Evolutionary conservation across 2,113 vertebrate species (phyloP), one percentile per base, ranked within the genome.

Genomic region (Eclectus roratus): DNA sequence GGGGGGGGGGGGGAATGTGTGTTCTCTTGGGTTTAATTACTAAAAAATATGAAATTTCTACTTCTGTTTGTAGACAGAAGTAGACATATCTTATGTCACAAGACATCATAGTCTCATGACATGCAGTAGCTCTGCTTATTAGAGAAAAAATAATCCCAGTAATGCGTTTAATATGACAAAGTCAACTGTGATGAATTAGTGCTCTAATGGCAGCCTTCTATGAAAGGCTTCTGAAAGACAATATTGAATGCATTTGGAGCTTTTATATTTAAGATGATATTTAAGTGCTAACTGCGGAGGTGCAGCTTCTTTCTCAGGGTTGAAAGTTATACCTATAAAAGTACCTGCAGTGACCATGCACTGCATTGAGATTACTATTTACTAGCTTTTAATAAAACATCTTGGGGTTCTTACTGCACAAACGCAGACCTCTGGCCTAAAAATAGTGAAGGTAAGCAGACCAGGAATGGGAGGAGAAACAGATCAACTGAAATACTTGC

Each of bases 401-500:
- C 31, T 68, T 58, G 9, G 29, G 15, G 37, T n/a, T 86, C 58
- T 72, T 28, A 8, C 37, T 71, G 58, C 33, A 70, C 14, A 39
- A 72, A n/a, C 35, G 16, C 24, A 4, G 10, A 52, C 7, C 13
- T 92, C n/a, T 72, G 35, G 33, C 17, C 76, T 93, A 88, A 93
- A 95, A 91, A 83, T 27, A 91, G 70, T 35, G 9, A 28, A 70
- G 33, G 53, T 53, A 80, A 89, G 28, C 20, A 68, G 65, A 47
- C 2, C 55, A 80, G 55, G 25, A 73, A 31, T 52, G 69, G 90
- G 92, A 86, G 80, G 92, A 91, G 85, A 88, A 88, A 19, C 0
- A 85, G 80, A 80, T 17, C 55, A 82, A 82, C 27, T 86, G 91
- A 94, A 86, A 81, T 90, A 84, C 18, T 97, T 88, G 94, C 95